phyloP scores from a whole-genome alignment of 2,113 vertebrate species.

The Todiramphus saurophagus region DNA sequence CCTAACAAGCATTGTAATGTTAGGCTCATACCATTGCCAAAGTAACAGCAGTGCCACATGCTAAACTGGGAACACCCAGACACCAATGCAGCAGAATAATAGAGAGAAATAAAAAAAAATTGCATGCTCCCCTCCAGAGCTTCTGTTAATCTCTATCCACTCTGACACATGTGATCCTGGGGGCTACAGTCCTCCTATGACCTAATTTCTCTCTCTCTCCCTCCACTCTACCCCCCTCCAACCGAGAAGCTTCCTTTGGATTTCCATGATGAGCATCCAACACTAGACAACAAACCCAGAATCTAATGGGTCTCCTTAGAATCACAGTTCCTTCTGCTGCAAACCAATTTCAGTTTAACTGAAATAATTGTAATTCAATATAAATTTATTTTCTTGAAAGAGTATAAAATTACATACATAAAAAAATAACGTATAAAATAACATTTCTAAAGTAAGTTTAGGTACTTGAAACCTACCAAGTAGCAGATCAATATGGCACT shows the following conservation, averaged over 20 bases:
- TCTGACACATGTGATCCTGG: neutral
- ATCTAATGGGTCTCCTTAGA: neutral
- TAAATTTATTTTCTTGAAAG: neutral
- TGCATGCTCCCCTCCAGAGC: neutral
- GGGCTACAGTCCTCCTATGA: neutral
- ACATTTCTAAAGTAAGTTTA: neutral
- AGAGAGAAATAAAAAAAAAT: neutral
- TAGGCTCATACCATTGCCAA: neutral
- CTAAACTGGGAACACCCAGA: neutral
- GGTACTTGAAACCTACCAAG: slow-evolving; percentile 17
- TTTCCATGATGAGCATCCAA: neutral
- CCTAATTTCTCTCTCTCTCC: neutral
- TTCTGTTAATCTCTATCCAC: neutral
- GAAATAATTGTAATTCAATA: neutral
- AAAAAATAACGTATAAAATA: neutral
- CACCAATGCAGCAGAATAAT: neutral
- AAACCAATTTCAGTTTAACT: neutral
- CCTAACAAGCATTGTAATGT: neutral
- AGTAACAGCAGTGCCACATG: neutral
- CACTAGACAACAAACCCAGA: neutral
- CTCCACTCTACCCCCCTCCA: neutral
- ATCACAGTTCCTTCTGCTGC: neutral
- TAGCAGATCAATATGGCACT: slow-evolving; percentile 19
- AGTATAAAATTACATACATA: neutral
- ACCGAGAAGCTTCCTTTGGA: neutral